Percentiles rank a stretch among this genome's conserved stretches.
phyloP scores from a whole-genome alignment of 2,113 vertebrate genomes.

The Malurus elegans region DNA sequence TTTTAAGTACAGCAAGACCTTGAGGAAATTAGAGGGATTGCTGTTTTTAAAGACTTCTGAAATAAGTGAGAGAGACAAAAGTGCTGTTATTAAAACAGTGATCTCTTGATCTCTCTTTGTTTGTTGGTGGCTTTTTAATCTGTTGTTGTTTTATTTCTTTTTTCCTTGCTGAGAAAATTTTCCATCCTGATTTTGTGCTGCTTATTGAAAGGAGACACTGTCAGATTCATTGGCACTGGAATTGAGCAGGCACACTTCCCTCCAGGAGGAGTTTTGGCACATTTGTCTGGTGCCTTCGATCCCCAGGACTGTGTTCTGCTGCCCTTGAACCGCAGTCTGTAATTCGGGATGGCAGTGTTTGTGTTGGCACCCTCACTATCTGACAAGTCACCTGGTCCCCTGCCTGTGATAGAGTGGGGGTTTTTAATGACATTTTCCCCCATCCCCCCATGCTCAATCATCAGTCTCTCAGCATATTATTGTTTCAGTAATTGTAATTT shows the following conservation, averaged over 20 bases:
- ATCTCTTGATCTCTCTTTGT: not conserved
- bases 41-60: not conserved
- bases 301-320: not conserved
- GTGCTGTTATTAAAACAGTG: not conserved
- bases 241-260: not conserved
- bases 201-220: not conserved
- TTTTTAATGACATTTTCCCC: not conserved
- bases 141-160: not conserved
- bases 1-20: not conserved
- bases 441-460: not conserved
- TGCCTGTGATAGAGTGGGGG: not conserved
- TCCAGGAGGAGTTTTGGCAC: not conserved
- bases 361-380: not conserved
- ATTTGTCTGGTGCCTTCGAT: not conserved
- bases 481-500: not conserved
- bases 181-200: not conserved
- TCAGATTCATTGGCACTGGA: not conserved
- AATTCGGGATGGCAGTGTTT: not conserved
- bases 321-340: not conserved
- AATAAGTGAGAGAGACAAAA: not conserved
- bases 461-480: not conserved
- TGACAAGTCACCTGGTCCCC: not conserved
- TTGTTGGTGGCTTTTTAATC: not conserved
- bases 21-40: not conserved
- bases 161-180: not conserved